Base-by-base conservation (phyloP, 1,140 invertebrate species). In the Tyrophagus putrescentiae region DNA sequence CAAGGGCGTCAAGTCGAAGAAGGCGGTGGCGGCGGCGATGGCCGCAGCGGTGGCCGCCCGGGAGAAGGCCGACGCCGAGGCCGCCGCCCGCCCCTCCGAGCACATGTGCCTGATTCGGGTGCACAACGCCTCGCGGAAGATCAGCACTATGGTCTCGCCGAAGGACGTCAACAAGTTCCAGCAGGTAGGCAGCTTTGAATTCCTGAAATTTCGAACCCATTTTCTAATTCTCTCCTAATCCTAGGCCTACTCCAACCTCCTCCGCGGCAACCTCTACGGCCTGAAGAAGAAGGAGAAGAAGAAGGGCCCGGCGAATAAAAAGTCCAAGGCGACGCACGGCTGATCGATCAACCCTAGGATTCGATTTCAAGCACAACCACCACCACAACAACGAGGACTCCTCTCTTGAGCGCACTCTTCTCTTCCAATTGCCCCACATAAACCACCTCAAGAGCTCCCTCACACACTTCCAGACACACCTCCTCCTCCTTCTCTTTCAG, bases 141-240 rank as follows among this genome's bases (percentile, higher is more conserved):
- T 64, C 18, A 58, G 53, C 18, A 64, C 60, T n/a, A 42, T 59
- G 9, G 34, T 64, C 18, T 16, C 18, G 9, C 7, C 54, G 36
- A 64, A 59, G 44, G 63, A 64, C 45, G 33, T 64, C 5, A 64
- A 62, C 56, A 62, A 62, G 60, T 64, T 64, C 31, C 63, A 64
- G 62, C 31, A 63, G 18, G 61, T 48, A 45, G 48, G 60, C 32
- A 3, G 33, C 28, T 61, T 60, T 16, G 28, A 61, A 33, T 9
- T 18, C 48, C 32, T 27, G 7, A 27, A 57, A n/a, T 25, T 1
- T 41, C 25, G 52, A n/a, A 11, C n/a, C 29, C 39, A 27, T 7
- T 27, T 57, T 59, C 29, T n/a, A 18, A 41, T 42, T 60, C 6
- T 44, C 48, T 62, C 16, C 45, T 60, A 18, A 32, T 27, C 45